Evolutionary conservation across 2,888 invertebrate genomes (phyloP), one percentile per base, ranked within the genome.

Genomic region (Macrostomum cliftonense): DNA sequence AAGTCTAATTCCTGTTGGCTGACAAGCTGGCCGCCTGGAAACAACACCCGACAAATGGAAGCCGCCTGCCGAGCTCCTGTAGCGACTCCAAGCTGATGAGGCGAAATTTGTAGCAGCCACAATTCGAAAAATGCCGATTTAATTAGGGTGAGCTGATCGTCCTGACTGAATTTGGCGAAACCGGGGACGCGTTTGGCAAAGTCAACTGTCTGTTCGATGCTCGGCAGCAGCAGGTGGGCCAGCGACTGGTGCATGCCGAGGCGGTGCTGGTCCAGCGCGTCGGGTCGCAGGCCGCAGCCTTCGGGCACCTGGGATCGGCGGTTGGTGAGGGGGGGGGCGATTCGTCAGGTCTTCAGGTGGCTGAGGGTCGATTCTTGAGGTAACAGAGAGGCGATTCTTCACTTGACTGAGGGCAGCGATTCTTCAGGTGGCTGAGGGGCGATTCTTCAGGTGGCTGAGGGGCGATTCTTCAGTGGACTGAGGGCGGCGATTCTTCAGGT

Each of bases 101-200:
- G 28, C 28, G 85, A 78, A 54, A 83, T 80, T 62, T 88, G 81
- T 44, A 83, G 80, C 56, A 91, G 76, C 89, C 91, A 93, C 54
- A 89, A 80, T 73, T 93, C 93, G 70, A 89, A 88, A 75, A 95
- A 95, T 54, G 91, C 91, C 39, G 81, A 79, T 76, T 95, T 93
- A 64, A 93, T 87, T 57, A 95, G 77, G 59, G 91, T 87, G 59
- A 95, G 77, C 72, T 95, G 93, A 73, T 93, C 93, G 67, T 91
- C 91, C 72, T 93, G 91, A 47, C 81, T 79, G 59, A 93, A 77
- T 57, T 80, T 79, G 64, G 80, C 77, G 75, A 93, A 93, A 56
- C 87, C 77, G 55, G 93, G 91, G 59, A 91, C 80, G 59, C 83
- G 77, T 72, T 95, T 95, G 48, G 88, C 88, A 69, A 91, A 93